These are phyloP conservation scores for Echinometra lucunter DNA, from an alignment of 53 echinoderm and acorn worm genomes.

Conservation along the genomic window DNA sequence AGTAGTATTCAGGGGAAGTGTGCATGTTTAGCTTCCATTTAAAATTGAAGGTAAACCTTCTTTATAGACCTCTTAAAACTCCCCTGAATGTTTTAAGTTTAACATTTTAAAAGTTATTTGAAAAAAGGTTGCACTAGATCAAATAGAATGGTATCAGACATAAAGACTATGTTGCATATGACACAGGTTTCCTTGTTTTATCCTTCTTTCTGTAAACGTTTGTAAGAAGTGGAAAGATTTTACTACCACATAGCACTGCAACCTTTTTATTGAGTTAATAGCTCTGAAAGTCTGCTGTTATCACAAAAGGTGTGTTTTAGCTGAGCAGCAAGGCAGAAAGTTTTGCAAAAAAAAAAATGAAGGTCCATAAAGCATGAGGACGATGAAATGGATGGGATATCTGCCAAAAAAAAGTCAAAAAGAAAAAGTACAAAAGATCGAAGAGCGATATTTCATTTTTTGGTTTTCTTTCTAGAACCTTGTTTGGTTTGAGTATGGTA, in stretches of 20 bases:
- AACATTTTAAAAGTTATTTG: conserved; percentile 65
- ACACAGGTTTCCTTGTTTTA: conserved; percentile 53
- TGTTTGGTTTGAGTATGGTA: conserved; percentile 64
- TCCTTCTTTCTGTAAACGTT: conserved; percentile 52
- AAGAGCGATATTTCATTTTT: conserved; percentile 65
- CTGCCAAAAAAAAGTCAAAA: conserved; percentile 61
- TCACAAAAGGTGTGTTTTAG: conserved; percentile 65
- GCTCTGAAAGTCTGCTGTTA: conserved; percentile 61
- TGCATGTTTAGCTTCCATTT: conserved; percentile 63
- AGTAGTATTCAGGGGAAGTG: conserved; percentile 69
- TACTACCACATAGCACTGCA: conserved; percentile 60
- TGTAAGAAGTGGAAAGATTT: conserved; percentile 51
- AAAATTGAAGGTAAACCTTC: conserved; percentile 28
- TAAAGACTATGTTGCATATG: conserved; percentile 64
- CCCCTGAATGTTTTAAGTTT: conserved; percentile 70
- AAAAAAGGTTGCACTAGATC: conserved; percentile 69
- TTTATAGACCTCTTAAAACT: conserved; percentile 67
- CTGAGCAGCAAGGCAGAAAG: conserved; percentile 66
- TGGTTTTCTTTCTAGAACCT: conserved; percentile 62
- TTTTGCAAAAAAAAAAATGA: conserved; percentile 13
- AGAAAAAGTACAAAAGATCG: not conserved
- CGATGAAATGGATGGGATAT: conserved; percentile 42
- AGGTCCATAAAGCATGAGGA: conserved; percentile 54
- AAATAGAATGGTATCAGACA: conserved; percentile 64
- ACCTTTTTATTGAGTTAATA: conserved; percentile 50